phyloP scores from a whole-genome alignment of 2,113 vertebrate genomes.

The Brienomyrus brachyistius region DNA sequence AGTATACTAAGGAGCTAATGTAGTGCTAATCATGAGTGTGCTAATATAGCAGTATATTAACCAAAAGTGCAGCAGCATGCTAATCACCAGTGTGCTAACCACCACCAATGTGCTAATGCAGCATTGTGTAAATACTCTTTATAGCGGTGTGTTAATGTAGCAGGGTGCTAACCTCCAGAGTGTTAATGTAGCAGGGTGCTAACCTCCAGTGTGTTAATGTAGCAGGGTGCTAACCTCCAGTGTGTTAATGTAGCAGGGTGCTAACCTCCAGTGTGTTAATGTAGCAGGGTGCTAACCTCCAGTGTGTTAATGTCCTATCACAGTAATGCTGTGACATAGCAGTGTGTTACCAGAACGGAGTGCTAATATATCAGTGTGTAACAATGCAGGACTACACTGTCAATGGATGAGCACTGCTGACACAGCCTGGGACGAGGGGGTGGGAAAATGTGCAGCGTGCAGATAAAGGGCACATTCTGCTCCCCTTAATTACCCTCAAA shows the following conservation, averaged over 20 bases:
- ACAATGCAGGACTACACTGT: constrained; percentile 36
- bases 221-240: not conserved
- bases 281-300: not conserved
- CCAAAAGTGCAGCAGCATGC: not conserved
- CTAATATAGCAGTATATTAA: not conserved
- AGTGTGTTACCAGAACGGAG: not conserved
- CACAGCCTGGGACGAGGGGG: constrained; percentile 26
- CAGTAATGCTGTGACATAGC: not conserved
- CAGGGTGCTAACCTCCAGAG: not conserved
- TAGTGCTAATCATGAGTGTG: not conserved
- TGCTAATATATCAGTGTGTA: not conserved
- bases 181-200: not conserved
- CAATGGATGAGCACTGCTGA: constrained; percentile 54
- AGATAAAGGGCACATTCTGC: constrained; percentile 51
- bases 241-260: not conserved
- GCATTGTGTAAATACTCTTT: not conserved
- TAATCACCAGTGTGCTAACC: not conserved
- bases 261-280: not conserved
- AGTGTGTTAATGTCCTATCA: not conserved
- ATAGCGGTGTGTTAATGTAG: not conserved
- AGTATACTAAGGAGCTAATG: not conserved
- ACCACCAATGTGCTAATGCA: not conserved
- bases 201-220: not conserved
- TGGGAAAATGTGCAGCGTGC: constrained; percentile 52
- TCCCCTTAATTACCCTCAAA: constrained; percentile 54